These are phyloP conservation scores for Stegodyphus dumicola DNA, from an alignment of 1,140 invertebrate species.

Conservation along the genomic window DNA sequence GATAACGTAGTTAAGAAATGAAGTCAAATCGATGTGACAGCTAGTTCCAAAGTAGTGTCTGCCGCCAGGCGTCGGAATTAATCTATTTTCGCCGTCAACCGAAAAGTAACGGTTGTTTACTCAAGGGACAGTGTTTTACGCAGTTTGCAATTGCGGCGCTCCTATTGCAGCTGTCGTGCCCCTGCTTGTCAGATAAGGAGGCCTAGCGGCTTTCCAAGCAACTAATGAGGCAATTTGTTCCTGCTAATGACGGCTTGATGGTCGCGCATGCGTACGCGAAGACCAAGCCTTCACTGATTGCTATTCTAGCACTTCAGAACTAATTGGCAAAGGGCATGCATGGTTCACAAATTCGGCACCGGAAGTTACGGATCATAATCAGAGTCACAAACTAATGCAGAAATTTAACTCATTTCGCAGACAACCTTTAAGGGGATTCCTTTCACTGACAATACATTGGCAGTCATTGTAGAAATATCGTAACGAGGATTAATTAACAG, in stretches of 20 bases:
- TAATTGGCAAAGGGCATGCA: conserved; percentile 13
- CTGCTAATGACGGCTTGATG: conserved; percentile 31
- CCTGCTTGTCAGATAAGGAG: conserved; percentile 12
- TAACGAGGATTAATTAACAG: no score
- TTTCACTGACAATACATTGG: no score
- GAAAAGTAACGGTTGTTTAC: conserved; percentile 44
- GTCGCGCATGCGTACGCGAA: background rate
- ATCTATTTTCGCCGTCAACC: conserved; percentile 41
- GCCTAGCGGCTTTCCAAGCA: background rate
- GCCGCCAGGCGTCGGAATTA: conserved; percentile 20
- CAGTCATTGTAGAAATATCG: no score
- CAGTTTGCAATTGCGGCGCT: conserved; percentile 26
- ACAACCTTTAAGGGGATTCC: no score
- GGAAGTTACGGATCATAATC: no score
- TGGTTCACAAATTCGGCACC: background rate
- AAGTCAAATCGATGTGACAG: conserved; percentile 29
- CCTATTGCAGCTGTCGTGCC: conserved; percentile 22
- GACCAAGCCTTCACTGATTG: background rate
- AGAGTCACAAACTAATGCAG: no score
- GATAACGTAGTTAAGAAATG: conserved; percentile 29
- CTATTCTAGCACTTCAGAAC: conserved; percentile 12
- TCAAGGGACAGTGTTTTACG: conserved; percentile 33
- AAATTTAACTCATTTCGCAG: no score
- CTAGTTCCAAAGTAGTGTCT: conserved; percentile 2
- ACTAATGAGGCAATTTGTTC: conserved; percentile 44